phyloP scores from a whole-genome alignment of 2,113 vertebrate genomes.

The zebrafish (Danio rerio) region DNA sequence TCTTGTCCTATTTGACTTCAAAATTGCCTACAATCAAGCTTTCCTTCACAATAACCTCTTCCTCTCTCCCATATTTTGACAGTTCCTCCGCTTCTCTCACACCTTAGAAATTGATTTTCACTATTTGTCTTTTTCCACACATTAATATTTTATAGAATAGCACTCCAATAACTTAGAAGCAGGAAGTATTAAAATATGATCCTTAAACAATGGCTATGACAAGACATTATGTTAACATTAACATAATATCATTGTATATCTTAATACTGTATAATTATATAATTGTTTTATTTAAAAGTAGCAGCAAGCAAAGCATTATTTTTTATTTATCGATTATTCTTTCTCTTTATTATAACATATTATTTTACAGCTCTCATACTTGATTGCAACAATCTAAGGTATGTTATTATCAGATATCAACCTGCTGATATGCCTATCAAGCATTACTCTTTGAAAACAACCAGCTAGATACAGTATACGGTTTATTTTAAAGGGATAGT shows the following conservation, averaged over 20 bases:
- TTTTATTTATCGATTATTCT: not conserved
- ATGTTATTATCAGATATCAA: no score
- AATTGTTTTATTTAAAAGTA: not conserved
- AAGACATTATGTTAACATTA: not conserved
- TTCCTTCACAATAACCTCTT: not conserved
- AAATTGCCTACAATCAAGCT: constrained; percentile 5
- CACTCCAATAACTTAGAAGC: not conserved
- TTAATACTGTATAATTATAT: no score
- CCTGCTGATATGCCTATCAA: no score
- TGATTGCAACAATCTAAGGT: no score
- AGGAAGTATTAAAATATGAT: not conserved
- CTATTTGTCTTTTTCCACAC: not conserved
- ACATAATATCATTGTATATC: no score
- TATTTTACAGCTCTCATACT: no score
- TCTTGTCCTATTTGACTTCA: constrained; percentile 9
- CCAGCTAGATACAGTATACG: no score
- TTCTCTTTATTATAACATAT: no score
- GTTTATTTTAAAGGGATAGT: no score
- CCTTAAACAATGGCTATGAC: not conserved
- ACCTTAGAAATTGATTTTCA: not conserved
- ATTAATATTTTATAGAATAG: not conserved
- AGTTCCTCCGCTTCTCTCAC: not conserved
- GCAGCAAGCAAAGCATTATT: not conserved
- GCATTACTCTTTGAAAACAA: no score
- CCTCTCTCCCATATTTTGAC: not conserved